A percentile compares a stretch with the other conserved stretches of the same genome.
Conservation (phyloP, 2,888 invertebrate genomes). For the Dorcus hopei region DNA sequence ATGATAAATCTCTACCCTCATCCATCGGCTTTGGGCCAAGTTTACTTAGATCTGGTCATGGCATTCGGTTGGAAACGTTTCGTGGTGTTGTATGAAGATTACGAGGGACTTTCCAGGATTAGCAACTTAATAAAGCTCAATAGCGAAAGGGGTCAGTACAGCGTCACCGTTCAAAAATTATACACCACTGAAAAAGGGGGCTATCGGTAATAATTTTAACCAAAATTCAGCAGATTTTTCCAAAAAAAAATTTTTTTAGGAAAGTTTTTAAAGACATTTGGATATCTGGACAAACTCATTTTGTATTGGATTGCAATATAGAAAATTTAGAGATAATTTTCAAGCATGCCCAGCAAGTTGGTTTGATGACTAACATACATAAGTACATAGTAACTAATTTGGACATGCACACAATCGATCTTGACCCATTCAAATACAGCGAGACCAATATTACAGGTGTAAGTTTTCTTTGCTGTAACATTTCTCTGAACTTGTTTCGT, state of each 20-base stretch:
- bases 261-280: conserved; percentile 49
- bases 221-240: too few species aligned
- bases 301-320: conserved; percentile 54
- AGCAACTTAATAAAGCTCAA: conserved; percentile 54
- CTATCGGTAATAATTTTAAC: conserved; percentile 50
- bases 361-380: conserved; percentile 56
- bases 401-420: conserved; percentile 58
- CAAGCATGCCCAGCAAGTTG: conserved; percentile 59
- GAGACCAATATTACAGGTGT: conserved; percentile 61
- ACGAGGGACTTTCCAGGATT: conserved; percentile 55
- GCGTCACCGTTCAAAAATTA: conserved; percentile 48
- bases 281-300: conserved; percentile 50
- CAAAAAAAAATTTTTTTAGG: conserved; percentile 28
- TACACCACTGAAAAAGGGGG: conserved; percentile 43
- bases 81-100: conserved; percentile 75
- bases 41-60: conserved; percentile 67
- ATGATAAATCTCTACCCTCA: conserved; percentile 90
- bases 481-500: neutral
- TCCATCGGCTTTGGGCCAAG: conserved; percentile 60
- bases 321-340: conserved; percentile 52
- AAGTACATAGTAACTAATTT: conserved; percentile 58
- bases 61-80: conserved; percentile 79
- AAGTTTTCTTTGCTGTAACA: conserved; percentile 16
- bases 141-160: conserved; percentile 32
- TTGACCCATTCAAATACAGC: conserved; percentile 55